These are phyloP conservation scores for Tryphoninae sp. DNA, from an alignment of 2,888 invertebrate genomes.

Conservation along the genomic window DNA sequence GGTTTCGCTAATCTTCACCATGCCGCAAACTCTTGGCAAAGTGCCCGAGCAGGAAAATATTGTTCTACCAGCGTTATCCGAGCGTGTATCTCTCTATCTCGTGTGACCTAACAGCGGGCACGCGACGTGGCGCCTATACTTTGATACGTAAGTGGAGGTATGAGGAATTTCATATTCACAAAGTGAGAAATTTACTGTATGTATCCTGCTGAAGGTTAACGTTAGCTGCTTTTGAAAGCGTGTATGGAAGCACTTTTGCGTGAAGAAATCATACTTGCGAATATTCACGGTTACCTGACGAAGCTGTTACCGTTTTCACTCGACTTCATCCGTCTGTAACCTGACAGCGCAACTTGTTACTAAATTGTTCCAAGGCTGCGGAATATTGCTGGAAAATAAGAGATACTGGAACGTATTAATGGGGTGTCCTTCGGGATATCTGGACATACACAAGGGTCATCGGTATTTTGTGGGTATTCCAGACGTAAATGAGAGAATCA, in stretches of 20 bases:
- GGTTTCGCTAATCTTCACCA: conserved; percentile 75
- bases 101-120: conserved; percentile 44
- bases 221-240: conserved; percentile 11
- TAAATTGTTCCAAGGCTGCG: neutral
- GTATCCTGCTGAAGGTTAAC: conserved; percentile 32
- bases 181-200: conserved; percentile 71
- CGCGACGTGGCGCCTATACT: conserved; percentile 29
- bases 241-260: conserved; percentile 3
- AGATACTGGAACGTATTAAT: neutral
- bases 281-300: neutral
- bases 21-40: conserved; percentile 73
- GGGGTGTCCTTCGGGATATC: neutral
- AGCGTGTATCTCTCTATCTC: conserved; percentile 67
- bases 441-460: neutral
- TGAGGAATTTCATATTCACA: conserved; percentile 73
- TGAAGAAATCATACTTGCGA: conserved; percentile 1
- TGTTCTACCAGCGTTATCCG: conserved; percentile 71
- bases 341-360: conserved; percentile 7
- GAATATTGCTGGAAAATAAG: neutral
- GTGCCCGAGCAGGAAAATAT: conserved; percentile 73
- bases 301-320: neutral
- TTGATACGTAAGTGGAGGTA: conserved; percentile 41
- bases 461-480: neutral
- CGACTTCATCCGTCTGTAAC: conserved; percentile 17
- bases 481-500: conserved; percentile 4